Evolutionary conservation across 2,888 invertebrate genomes (phyloP).

Genomic region (Pachymerium ferrugineum): DNA sequence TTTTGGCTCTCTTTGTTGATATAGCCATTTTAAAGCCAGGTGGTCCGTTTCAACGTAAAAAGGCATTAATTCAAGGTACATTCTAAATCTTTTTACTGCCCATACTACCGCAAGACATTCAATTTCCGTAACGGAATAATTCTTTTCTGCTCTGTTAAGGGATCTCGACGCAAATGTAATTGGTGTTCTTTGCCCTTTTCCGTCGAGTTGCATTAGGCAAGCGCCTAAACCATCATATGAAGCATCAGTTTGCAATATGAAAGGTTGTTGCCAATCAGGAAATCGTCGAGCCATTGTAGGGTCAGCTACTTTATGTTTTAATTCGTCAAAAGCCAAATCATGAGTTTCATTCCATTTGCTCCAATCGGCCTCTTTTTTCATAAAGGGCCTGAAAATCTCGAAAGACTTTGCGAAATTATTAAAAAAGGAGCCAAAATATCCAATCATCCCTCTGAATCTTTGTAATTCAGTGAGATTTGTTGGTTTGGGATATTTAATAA

Average conservation of each 20-base stretch:
- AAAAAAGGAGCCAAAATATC: not conserved
- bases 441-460: not conserved
- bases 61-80: not conserved
- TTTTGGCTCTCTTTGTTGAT: not conserved
- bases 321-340: not conserved
- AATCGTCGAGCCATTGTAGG: not conserved
- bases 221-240: not conserved
- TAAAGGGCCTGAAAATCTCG: not conserved
- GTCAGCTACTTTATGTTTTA: not conserved
- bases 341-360: not conserved
- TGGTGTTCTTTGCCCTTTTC: not conserved
- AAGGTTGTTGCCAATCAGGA: not conserved
- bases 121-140: not conserved
- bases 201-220: not conserved
- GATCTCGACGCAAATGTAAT: not conserved
- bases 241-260: not conserved
- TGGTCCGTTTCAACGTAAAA: not conserved
- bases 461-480: not conserved
- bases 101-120: not conserved
- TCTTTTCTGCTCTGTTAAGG: not conserved
- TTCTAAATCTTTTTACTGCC: not conserved
- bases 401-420: not conserved
- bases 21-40: not conserved
- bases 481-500: not conserved
- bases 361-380: not conserved